A percentile compares a stretch with the other conserved stretches of the same genome.
phyloP scores from a whole-genome alignment of 2,113 vertebrate genomes.

The Ailurus styani region DNA sequence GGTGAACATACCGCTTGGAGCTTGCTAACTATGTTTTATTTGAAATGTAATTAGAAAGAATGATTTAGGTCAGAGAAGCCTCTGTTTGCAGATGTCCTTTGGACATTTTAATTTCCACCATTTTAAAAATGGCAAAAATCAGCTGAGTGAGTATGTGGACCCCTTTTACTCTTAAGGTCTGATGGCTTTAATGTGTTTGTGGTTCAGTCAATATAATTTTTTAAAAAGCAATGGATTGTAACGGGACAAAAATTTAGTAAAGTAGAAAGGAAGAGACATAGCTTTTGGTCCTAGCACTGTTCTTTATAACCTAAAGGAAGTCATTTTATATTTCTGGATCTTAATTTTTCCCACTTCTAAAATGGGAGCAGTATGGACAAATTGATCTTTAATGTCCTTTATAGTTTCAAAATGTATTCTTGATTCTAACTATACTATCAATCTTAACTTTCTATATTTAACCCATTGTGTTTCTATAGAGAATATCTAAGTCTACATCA shows the following conservation, averaged over 20 bases:
- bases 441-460: background rate
- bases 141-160: background rate
- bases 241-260: background rate
- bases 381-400: background rate
- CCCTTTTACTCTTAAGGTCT: background rate
- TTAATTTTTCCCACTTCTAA: background rate
- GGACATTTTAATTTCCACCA: background rate
- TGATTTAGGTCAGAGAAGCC: background rate
- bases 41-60: background rate
- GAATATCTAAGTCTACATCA: background rate
- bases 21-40: background rate
- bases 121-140: background rate
- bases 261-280: background rate
- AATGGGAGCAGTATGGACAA: background rate
- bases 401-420: background rate
- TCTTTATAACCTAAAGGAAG: background rate
- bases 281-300: background rate
- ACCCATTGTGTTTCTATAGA: background rate
- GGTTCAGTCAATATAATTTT: background rate
- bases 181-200: background rate
- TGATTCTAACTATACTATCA: background rate
- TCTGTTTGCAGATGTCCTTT: background rate
- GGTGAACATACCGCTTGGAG: background rate
- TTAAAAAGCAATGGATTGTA: background rate
- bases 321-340: background rate